Conservation (phyloP, 2,797 vertebrate genomes). For the Micropoecilia bifurca region DNA sequence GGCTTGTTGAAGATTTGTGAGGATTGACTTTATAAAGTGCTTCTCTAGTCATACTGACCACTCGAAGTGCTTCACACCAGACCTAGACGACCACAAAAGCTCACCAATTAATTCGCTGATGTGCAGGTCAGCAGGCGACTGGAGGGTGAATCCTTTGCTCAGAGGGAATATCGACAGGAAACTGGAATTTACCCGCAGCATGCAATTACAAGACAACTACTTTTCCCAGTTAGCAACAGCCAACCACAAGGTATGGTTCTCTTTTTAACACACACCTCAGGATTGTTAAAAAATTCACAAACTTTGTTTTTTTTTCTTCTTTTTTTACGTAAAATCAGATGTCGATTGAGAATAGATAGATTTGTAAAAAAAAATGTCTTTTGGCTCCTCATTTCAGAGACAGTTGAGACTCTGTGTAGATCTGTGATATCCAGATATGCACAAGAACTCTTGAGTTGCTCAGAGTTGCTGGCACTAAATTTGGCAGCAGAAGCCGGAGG, state of each 20-base stretch:
- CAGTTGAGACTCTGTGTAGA: background rate
- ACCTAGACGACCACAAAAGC: background rate
- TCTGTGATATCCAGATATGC: background rate
- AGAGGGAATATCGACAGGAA: background rate
- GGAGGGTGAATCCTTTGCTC: background rate
- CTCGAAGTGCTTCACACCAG: background rate
- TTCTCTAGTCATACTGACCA: background rate
- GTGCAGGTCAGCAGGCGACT: background rate
- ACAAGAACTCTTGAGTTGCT: slow-evolving; percentile 7
- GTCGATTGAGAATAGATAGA: background rate
- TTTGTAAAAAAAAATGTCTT: background rate
- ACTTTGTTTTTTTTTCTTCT: background rate
- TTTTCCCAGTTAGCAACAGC: background rate
- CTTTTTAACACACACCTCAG: background rate
- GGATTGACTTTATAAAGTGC: background rate
- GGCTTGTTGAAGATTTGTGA: slow-evolving; percentile 46
- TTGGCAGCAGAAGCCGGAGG: slow-evolving; percentile 35
- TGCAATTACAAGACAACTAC: background rate
- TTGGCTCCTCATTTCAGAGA: background rate
- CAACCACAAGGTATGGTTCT: slow-evolving; percentile 14
- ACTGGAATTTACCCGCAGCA: background rate
- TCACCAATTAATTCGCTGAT: background rate
- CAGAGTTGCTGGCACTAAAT: slow-evolving; percentile 15
- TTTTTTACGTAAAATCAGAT: background rate
- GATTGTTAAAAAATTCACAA: background rate